These are phyloP conservation scores for Aix galericulata DNA, from an alignment of 2,113 vertebrate species.

Conservation along the genomic window DNA sequence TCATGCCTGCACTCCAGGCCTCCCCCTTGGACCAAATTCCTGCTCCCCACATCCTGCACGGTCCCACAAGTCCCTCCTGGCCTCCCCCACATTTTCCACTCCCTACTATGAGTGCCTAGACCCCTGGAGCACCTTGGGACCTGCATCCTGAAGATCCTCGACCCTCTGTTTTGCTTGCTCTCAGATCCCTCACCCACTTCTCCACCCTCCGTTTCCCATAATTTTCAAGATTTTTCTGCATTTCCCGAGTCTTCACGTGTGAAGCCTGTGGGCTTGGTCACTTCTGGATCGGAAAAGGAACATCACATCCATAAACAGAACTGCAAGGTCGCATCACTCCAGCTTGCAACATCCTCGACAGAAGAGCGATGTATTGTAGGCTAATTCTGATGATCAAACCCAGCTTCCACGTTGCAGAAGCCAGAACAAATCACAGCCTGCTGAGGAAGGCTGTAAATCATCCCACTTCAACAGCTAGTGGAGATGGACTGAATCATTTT, in stretches of 20 bases:
- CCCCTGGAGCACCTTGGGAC: not conserved
- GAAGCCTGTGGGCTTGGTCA: not conserved
- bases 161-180: not conserved
- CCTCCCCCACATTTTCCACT: not conserved
- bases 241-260: not conserved
- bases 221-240: not conserved
- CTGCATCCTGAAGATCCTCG: not conserved
- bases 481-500: constrained; percentile 1
- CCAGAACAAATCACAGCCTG: not conserved
- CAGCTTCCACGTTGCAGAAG: not conserved
- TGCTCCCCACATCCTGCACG: not conserved
- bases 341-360: not conserved
- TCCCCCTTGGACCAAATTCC: not conserved
- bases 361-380: not conserved
- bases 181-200: not conserved
- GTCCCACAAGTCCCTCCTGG: not conserved
- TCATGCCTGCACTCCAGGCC: not conserved
- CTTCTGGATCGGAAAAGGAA: not conserved
- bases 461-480: not conserved
- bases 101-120: not conserved
- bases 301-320: fast-evolving
- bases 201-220: not conserved
- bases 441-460: not conserved
- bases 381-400: not conserved
- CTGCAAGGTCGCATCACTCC: not conserved